Evolutionary conservation across 1,140 invertebrate species (phyloP).

Genomic region (Drosophila nannoptera): DNA sequence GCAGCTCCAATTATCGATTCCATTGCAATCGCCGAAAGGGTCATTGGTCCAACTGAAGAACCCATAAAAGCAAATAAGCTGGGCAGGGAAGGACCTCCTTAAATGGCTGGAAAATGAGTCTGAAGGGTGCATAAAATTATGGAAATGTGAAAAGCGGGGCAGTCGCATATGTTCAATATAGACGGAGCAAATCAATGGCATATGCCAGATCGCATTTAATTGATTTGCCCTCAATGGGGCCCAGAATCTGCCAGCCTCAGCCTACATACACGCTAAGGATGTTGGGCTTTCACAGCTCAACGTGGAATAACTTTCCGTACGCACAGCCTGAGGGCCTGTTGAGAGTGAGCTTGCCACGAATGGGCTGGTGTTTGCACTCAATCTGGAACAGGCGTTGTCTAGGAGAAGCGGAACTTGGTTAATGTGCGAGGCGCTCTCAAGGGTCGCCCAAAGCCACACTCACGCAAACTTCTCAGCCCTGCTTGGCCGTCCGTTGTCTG

Average conservation of each 20-base stretch:
- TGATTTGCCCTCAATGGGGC: slow-evolving; percentile 43
- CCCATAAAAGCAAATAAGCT: slow-evolving; percentile 3
- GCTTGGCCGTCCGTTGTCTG: slow-evolving; percentile 35
- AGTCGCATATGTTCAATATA: slow-evolving; percentile 34
- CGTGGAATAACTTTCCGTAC: neutral
- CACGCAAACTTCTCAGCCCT: slow-evolving; percentile 18
- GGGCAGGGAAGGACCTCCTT: neutral
- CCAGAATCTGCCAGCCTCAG: neutral
- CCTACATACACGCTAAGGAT: no score
- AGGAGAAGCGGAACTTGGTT: slow-evolving; percentile 1
- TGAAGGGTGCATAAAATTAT: slow-evolving; percentile 74
- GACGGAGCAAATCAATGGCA: slow-evolving; percentile 37
- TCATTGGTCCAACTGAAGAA: neutral
- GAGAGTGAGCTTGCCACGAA: neutral
- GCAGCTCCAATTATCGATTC: neutral
- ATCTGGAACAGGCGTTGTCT: slow-evolving; percentile 1
- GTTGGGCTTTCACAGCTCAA: neutral
- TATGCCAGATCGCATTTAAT: slow-evolving; percentile 64
- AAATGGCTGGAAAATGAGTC: slow-evolving; percentile 56
- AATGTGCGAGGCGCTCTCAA: slow-evolving; percentile 12
- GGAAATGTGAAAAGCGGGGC: slow-evolving; percentile 40
- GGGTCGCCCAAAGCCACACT: slow-evolving; percentile 40
- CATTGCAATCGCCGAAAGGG: neutral
- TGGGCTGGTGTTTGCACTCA: slow-evolving; percentile 5
- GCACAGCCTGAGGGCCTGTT: neutral